These are phyloP conservation scores for Ennomos fuscantarius DNA, from an alignment of 2,888 invertebrate species.

Conservation along the genomic window DNA sequence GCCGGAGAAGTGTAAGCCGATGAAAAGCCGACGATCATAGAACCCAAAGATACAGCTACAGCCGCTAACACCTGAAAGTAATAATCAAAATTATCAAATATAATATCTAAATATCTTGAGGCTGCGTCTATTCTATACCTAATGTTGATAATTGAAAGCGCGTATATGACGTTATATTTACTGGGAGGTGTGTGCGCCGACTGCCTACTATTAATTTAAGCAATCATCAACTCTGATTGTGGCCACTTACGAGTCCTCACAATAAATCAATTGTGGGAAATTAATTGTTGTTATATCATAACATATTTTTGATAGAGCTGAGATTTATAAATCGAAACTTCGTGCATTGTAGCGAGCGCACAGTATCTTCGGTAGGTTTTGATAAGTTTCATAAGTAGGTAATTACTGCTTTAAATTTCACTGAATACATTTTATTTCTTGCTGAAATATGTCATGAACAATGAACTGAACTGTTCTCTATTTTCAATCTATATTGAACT, in stretches of 20 bases:
- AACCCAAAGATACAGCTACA: constrained; percentile 93
- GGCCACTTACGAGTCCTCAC: constrained; percentile 54
- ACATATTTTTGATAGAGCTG: no score
- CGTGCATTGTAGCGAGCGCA: no score
- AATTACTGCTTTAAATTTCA: no score
- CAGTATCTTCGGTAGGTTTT: no score
- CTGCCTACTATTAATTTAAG: constrained; percentile 71
- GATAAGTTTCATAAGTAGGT: no score
- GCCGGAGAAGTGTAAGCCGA: constrained; percentile 96
- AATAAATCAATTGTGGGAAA: constrained; percentile 46
- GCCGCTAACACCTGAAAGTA: constrained; percentile 91
- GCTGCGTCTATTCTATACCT: no score
- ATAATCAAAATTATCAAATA: not conserved
- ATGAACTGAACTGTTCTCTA: no score
- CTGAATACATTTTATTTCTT: no score
- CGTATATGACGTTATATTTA: constrained; percentile 54
- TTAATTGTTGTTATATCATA: constrained; percentile 31
- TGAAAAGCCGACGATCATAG: constrained; percentile 94
- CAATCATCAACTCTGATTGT: constrained; percentile 76
- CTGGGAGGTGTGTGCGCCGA: constrained; percentile 64
- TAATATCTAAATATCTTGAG: no score
- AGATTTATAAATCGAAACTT: no score
- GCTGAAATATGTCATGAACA: no score
- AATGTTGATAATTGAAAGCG: constrained; percentile 22
- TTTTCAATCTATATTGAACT: no score